These are phyloP conservation scores for Volucella zonaria DNA, from an alignment of 2,888 invertebrate species.

Conservation along the genomic window DNA sequence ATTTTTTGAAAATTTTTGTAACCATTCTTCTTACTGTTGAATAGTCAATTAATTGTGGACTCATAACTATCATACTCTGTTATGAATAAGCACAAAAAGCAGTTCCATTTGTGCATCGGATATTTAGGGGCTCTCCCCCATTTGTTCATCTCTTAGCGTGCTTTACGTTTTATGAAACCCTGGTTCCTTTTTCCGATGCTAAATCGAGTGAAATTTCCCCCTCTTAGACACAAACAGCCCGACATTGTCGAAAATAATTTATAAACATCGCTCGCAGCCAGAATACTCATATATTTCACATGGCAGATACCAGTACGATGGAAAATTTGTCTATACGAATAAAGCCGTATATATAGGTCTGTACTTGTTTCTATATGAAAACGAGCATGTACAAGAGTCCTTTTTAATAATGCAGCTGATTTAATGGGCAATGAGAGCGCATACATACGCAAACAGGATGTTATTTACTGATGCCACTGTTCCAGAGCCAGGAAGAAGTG, in stretches of 20 bases:
- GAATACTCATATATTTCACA: background rate
- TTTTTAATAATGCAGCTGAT: constrained; percentile 44
- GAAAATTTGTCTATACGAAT: constrained; percentile 11
- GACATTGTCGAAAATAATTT: constrained; percentile 56
- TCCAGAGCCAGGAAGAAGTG: background rate
- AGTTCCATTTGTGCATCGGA: background rate
- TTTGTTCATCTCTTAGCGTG: background rate
- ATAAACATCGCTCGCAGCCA: constrained; percentile 24
- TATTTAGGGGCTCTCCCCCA: background rate
- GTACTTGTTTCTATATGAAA: background rate
- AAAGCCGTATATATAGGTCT: background rate
- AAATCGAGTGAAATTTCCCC: constrained; percentile 19
- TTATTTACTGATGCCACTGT: constrained; percentile 13
- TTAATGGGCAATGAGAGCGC: constrained; percentile 26
- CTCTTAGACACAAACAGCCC: constrained; percentile 35
- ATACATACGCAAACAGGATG: constrained; percentile 7
- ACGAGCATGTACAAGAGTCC: background rate
- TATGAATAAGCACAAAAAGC: background rate
- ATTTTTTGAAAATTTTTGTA: no score
- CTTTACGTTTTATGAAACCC: constrained; percentile 4
- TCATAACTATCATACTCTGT: background rate
- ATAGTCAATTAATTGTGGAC: no score
- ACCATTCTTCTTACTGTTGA: no score
- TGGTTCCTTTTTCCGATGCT: constrained; percentile 2
- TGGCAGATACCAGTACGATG: background rate